Evolutionary conservation across 2,888 invertebrate species (phyloP), one percentile per base, ranked within the genome.

Genomic region (Smittia aterrima): DNA sequence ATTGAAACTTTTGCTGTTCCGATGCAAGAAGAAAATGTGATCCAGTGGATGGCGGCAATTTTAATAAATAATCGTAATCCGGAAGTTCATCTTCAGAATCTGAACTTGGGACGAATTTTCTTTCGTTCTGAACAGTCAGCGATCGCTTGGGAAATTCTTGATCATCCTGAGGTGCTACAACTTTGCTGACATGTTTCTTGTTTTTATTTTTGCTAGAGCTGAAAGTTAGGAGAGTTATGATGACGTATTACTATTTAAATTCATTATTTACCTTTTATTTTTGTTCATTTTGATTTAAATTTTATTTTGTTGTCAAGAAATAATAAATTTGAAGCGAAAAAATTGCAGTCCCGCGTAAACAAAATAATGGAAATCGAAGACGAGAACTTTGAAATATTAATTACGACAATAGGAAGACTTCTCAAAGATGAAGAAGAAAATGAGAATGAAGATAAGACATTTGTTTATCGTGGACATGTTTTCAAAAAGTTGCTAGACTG

Each of bases 81-180:
- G 70, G 70, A 9, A 20, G 11, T 53, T 53, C 1, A 24, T 70
- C 70, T 20, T 70, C 54, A 1, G 41, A 40, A 16, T 70, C 70
- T 3, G 53, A 47, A 11, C 53, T 18, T n/a, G 53, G 18, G 20
- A 75, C 38, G 27, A 58, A 75, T 62, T 27, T 74, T 47, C 70
- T 74, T 25, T 13, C 20, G 27, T 11, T 40, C n/a, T n/a, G n/a
- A n/a, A n/a, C n/a, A n/a, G n/a, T n/a, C n/a, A n/a, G n/a, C n/a
- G n/a, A n/a, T n/a, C 32, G 32, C 9, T 9, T 32, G 3, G 32
- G 32, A 32, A 6, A 32, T 6, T 32, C 32, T 9, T 32, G 3
- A 6, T 32, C 32, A 32, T 6, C 3, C 27, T 68, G 38, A 27
- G 11, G 74, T 16, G 75, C n/a, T n/a, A n/a, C n/a, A n/a, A n/a